Base-by-base conservation (phyloP, 2,113 vertebrate species). In the Nettapus auritus region DNA sequence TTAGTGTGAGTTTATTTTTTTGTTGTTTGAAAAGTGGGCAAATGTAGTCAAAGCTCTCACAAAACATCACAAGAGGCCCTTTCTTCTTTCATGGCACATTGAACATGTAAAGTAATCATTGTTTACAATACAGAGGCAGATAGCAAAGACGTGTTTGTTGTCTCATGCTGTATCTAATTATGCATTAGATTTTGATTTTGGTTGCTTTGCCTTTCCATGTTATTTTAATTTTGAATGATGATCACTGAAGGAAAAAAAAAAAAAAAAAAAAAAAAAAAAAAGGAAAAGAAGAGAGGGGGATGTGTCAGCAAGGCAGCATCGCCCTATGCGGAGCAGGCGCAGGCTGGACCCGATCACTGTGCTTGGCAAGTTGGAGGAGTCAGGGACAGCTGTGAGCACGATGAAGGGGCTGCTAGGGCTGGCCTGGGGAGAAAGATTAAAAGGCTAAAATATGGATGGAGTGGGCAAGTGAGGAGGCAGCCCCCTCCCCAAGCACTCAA, bases 1-100 rank as follows among this genome's bases (percentile, higher is more conserved):
- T 97, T 97, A 97, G 94, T 97, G 94, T 93, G 95, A 96, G 97
- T 97, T 96, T 97, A 97, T 97, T 97, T 97, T 97, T 96, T 96
- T 97, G 94, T 97, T 96, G 93, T 96, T 96, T 95, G 91, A 96
- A 96, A 97, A 94, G 96, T 97, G 93, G 95, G 96, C 95, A 97
- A 97, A 97, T 96, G 94, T 90, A 96, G 91, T 95, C 95, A 97
- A 97, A 97, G 95, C 97, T 93, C 92, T 92, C 91, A 96, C 83
- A 94, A 96, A 94, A 96, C 96, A 95, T 97, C 96, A 96, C 90
- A 97, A 96, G 93, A 95, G 94, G 94, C 83, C 94, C 91, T 93
- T 96, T 94, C 86, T 91, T 95, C 95, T 94, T 95, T 96, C 86
- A 93, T 95, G 94, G 94, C 96, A 97, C 94, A 96, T 40, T 94